phyloP scores from a whole-genome alignment of 1,140 invertebrate genomes.

The Drosophila gunungcola region DNA sequence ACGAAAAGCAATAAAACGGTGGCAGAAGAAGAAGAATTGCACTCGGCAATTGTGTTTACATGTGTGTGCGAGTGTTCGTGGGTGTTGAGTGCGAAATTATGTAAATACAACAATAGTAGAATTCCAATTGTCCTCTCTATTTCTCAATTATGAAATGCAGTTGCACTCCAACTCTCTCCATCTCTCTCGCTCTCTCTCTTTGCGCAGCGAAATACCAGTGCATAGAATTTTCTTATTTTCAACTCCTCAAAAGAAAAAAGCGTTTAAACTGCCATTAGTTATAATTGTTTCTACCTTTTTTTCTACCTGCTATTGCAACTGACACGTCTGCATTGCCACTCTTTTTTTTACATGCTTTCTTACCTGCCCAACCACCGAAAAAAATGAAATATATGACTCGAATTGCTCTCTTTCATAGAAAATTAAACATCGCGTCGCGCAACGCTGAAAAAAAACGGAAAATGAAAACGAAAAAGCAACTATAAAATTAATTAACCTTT shows the following conservation, averaged over 20 bases:
- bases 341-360: constrained; percentile 45
- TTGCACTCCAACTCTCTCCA: constrained; percentile 25
- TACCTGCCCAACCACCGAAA: constrained; percentile 57
- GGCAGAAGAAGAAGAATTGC: constrained; percentile 53
- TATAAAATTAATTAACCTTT: constrained; percentile 73
- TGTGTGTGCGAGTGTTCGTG: constrained; percentile 17
- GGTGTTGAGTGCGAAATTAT: constrained; percentile 68
- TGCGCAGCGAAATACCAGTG: constrained; percentile 52
- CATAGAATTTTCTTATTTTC: constrained; percentile 37
- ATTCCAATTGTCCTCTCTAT: constrained; percentile 70
- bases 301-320: constrained; percentile 27
- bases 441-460: constrained; percentile 26
- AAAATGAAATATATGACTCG: constrained; percentile 30
- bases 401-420: constrained; percentile 63
- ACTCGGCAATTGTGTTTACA: constrained; percentile 50
- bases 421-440: constrained; percentile 54
- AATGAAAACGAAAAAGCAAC: constrained; percentile 51
- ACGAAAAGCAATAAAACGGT: constrained; percentile 31
- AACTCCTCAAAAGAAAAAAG: neutral
- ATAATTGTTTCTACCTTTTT: constrained; percentile 5
- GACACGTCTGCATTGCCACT: constrained; percentile 46
- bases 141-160: constrained; percentile 48
- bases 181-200: neutral
- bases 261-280: constrained; percentile 2
- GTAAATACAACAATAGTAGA: constrained; percentile 68